These are phyloP conservation scores for Corythornis leucogaster DNA, from an alignment of 2,797 vertebrate species.

Conservation along the genomic window DNA sequence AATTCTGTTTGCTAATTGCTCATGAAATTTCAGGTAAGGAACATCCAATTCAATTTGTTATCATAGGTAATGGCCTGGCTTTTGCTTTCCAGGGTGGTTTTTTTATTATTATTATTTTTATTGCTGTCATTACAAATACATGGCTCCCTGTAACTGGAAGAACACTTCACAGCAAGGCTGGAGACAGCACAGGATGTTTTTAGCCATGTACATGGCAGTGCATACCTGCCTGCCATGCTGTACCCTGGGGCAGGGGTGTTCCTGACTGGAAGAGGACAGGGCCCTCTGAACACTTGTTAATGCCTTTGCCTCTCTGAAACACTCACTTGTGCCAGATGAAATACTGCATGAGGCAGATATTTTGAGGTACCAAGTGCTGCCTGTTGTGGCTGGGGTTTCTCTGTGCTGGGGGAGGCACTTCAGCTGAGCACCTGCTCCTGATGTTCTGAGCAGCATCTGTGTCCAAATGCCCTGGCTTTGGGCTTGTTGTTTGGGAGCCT, in stretches of 20 bases:
- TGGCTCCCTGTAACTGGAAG: not conserved
- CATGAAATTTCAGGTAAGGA: not conserved
- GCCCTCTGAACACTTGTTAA: not conserved
- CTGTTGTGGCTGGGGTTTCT: not conserved
- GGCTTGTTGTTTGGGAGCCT: too few species aligned
- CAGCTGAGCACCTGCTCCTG: not conserved
- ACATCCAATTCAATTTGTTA: not conserved
- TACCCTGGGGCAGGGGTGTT: not conserved
- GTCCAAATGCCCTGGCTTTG: too few species aligned
- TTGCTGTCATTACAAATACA: not conserved
- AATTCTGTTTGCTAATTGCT: slow-evolving; percentile 3
- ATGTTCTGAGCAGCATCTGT: not conserved
- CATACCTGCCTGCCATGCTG: accelerated
- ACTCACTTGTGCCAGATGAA: not conserved
- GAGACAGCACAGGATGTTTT: not conserved
- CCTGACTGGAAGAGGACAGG: not conserved
- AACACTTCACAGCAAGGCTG: not conserved
- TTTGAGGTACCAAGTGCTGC: not conserved
- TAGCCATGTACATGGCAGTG: not conserved
- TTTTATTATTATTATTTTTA: not conserved
- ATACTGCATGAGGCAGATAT: not conserved
- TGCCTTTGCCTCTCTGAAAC: not conserved
- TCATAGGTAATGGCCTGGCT: not conserved
- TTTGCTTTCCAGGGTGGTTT: not conserved
- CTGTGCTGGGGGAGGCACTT: not conserved